phyloP scores from a whole-genome alignment of 1,140 invertebrate species.

The Aphidius ervi region DNA sequence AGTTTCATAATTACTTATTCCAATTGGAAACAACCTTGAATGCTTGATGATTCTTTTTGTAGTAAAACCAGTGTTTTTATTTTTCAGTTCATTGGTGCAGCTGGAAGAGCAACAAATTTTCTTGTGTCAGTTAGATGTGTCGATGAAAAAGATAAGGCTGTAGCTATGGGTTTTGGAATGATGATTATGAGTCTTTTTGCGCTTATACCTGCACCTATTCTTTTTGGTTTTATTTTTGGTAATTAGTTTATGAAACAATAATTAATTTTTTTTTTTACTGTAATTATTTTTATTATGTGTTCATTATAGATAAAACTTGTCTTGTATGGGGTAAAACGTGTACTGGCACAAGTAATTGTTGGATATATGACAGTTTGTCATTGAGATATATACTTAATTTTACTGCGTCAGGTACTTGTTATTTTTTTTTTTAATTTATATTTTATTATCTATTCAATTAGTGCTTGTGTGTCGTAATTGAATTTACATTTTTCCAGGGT shows the following conservation, averaged over 20 bases:
- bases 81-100: constrained; percentile 63
- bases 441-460: background rate
- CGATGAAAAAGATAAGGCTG: constrained; percentile 67
- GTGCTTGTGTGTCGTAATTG: background rate
- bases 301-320: constrained; percentile 62
- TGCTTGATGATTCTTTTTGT: no score
- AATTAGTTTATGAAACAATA: constrained; percentile 28
- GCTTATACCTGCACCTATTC: constrained; percentile 70
- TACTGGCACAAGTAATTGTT: constrained; percentile 67
- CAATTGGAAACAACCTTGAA: no score
- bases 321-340: constrained; percentile 74
- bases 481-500: constrained; percentile 43
- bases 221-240: constrained; percentile 70
- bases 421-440: background rate
- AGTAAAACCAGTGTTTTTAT: constrained; percentile 59
- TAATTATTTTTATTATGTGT: background rate
- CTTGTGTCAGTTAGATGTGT: constrained; percentile 66
- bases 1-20: no score
- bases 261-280: background rate
- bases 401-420: constrained; percentile 60
- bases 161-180: constrained; percentile 65
- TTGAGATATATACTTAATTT: constrained; percentile 64
- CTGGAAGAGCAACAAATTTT: constrained; percentile 66
- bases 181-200: constrained; percentile 65
- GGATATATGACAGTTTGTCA: constrained; percentile 64